Conservation (phyloP, 2,113 vertebrate genomes). For the Grus americana region DNA sequence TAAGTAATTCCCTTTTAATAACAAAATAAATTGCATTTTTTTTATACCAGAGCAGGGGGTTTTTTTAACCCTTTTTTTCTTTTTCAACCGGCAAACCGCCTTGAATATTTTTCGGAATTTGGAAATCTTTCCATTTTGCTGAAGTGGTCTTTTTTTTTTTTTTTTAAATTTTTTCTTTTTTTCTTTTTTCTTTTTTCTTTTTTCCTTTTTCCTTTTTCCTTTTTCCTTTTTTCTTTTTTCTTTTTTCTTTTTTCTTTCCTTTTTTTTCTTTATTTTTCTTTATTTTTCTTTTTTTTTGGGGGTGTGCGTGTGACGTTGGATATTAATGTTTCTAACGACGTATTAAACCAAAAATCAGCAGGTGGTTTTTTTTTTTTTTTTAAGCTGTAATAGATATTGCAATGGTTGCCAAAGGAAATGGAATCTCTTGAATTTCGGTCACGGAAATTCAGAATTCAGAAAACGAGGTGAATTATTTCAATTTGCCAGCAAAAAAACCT, state of each 20-base stretch:
- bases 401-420: neutral
- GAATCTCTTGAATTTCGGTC: neutral
- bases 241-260: too few relatives aligned
- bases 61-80: too few relatives aligned
- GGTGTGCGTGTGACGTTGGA: too few relatives aligned
- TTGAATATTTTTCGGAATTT: neutral
- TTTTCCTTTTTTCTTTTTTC: neutral
- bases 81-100: too few relatives aligned
- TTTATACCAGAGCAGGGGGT: neutral
- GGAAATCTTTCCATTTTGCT: neutral
- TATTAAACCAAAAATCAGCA: neutral
- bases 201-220: too few relatives aligned
- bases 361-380: neutral
- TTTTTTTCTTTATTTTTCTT: neutral
- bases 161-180: too few relatives aligned
- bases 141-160: neutral
- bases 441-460: neutral
- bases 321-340: accelerated
- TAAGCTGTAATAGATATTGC: too few relatives aligned
- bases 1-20: neutral
- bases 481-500: too few relatives aligned
- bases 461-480: neutral
- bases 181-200: neutral
- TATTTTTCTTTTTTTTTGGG: too few relatives aligned
- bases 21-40: neutral